Conservation (phyloP, 30 jellyfish, hydroid and myxozoan species). For the Hydractinia symbiolongicarpus region DNA sequence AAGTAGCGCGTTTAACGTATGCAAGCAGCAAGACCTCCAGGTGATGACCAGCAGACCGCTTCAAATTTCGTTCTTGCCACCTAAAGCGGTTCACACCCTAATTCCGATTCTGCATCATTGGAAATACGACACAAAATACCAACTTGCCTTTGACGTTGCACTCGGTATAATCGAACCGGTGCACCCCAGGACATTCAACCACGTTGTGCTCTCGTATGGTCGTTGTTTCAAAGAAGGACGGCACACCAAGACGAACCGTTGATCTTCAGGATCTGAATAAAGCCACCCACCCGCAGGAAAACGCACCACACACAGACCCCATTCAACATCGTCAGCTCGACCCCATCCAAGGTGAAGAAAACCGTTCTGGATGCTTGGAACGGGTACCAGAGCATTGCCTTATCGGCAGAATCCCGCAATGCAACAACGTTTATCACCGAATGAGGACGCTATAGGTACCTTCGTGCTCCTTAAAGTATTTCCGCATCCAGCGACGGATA, state of each 20-base stretch:
- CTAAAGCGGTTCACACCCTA: constrained; percentile 18
- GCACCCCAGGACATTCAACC: constrained; percentile 39
- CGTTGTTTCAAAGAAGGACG: constrained; percentile 44
- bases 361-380: constrained; percentile 44
- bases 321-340: constrained; percentile 11
- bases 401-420: constrained; percentile 29
- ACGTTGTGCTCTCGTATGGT: constrained; percentile 47
- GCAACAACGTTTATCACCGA: constrained; percentile 38
- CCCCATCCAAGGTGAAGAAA: constrained; percentile 29
- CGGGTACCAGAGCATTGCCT: constrained; percentile 37
- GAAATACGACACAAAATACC: constrained; percentile 11
- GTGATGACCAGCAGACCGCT: constrained; percentile 22
- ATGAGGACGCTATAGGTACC: constrained; percentile 38
- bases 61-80: constrained; percentile 12
- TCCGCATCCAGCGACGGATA: not conserved
- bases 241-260: constrained; percentile 39
- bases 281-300: constrained; percentile 32
- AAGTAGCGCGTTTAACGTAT: constrained; percentile 21
- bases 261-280: constrained; percentile 26
- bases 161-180: constrained; percentile 44
- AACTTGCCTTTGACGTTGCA: constrained; percentile 25
- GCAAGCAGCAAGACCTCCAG: constrained; percentile 9
- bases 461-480: constrained; percentile 30
- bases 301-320: constrained; percentile 55
- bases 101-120: constrained; percentile 31